Evolutionary conservation across 2,888 invertebrate species (phyloP), one percentile per base, ranked within the genome.

Genomic region (Gisinianus flammeolus): DNA sequence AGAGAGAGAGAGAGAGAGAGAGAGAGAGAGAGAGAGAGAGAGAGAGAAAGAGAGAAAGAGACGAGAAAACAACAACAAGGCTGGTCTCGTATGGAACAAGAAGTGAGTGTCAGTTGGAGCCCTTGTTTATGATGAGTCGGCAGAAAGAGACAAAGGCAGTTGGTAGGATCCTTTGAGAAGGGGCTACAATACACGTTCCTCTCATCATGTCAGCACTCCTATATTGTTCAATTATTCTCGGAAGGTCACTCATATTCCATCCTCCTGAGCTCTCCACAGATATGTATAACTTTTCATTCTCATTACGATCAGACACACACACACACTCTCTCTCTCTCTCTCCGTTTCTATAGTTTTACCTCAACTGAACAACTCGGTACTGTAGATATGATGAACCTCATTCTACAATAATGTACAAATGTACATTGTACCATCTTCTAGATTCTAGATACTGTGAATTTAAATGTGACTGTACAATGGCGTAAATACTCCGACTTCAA

Each of bases 61-160:
- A 69, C n/a, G 56, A 56, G 56, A 56, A 71, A 56, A 81, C 79
- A 81, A 81, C 81, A 81, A 81, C 77, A 81, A 81, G 79, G 81
- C 70, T 78, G 81, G 79, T 77, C 77, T 74, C n/a, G 26, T 33
- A 35, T 52, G 67, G 44, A 66, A 44, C 24, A 69, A 78, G 79
- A 79, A 78, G 70, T 75, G 79, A 79, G 80, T 81, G 81, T 81
- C 82, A 82, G 81, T 81, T 81, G 80, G 80, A 81, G 81, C 81
- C 82, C 82, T 82, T 82, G 82, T 82, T 82, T 81, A 80, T 81
- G 83, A 83, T 83, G 83, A 83, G 83, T 83, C 83, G 83, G 83
- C 83, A 83, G 71, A 83, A 82, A 79, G 75, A 79, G 81, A 82
- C 81, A 81, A 82, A 80, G 81, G 81, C 79, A 80, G 81, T 81